Percentiles rank a stretch among this genome's conserved stretches.
Conservation (phyloP, 2,797 vertebrate species). For the Poecile montanus region DNA sequence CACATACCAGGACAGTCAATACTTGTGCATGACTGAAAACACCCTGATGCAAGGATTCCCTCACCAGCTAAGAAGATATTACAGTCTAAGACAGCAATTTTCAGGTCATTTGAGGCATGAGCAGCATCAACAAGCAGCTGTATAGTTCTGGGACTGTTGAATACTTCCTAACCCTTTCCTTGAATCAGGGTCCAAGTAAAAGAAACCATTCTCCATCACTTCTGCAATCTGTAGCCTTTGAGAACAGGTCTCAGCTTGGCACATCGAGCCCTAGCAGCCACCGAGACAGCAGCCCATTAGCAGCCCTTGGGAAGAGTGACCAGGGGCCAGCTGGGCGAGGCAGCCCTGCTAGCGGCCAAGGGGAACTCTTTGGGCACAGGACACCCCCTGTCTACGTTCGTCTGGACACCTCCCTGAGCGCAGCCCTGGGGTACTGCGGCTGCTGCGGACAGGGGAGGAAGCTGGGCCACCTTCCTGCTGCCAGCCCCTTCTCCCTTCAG, state of each 20-base stretch:
- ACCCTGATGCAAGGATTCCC: background rate
- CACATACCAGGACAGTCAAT: background rate
- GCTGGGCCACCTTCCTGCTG: background rate
- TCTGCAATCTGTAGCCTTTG: background rate
- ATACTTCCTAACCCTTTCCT: background rate
- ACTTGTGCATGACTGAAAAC: background rate
- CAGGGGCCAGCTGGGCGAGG: background rate
- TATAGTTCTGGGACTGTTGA: background rate
- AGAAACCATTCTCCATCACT: background rate
- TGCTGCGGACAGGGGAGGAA: background rate
- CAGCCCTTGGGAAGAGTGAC: background rate
- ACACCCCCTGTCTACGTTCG: background rate
- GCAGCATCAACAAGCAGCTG: background rate
- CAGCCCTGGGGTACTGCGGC: background rate
- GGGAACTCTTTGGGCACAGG: background rate
- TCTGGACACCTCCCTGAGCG: background rate
- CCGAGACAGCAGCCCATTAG: background rate
- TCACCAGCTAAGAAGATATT: background rate
- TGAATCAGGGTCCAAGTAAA: background rate
- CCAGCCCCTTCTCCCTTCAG: background rate
- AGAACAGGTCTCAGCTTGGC: background rate
- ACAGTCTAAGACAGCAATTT: background rate
- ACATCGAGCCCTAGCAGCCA: background rate
- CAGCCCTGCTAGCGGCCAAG: accelerated
- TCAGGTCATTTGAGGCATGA: background rate